Evolutionary conservation across 2,888 invertebrate genomes (phyloP).

Genomic region (Empis stercorea): DNA sequence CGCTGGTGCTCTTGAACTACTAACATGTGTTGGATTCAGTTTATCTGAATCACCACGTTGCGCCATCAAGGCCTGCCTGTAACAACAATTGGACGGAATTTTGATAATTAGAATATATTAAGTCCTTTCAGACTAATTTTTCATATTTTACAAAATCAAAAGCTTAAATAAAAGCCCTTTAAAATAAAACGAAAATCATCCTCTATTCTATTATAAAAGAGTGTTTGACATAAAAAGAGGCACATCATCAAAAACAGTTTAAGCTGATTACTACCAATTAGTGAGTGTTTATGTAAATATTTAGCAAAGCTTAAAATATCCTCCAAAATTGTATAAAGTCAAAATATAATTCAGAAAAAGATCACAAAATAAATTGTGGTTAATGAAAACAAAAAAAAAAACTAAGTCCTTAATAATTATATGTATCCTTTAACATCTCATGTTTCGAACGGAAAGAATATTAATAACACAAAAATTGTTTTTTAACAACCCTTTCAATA

Average conservation of each 20-base stretch:
- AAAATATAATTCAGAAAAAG: slow-evolving; percentile 2
- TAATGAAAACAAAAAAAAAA: no score
- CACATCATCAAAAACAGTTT: neutral
- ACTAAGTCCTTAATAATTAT: slow-evolving; percentile 13
- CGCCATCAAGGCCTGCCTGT: slow-evolving; percentile 55
- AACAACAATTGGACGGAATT: slow-evolving; percentile 33
- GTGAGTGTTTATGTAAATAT: neutral
- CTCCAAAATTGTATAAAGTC: neutral
- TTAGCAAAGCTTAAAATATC: neutral
- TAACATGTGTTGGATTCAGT: slow-evolving; percentile 43
- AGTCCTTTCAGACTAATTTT: slow-evolving; percentile 14
- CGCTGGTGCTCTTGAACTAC: slow-evolving; percentile 35
- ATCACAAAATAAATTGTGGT: neutral
- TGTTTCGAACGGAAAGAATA: neutral
- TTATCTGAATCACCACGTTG: slow-evolving; percentile 38
- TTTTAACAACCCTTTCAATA: no score
- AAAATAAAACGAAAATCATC: neutral
- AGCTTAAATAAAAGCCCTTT: neutral
- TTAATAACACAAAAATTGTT: neutral
- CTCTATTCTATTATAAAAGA: neutral
- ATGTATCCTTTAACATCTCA: no score
- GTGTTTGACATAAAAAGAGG: no score
- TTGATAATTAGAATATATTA: slow-evolving; percentile 35
- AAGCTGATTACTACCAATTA: neutral
- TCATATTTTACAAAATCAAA: neutral